phyloP scores from a whole-genome alignment of 64 coral and sea anemone genomes.

The Astreopora myriophthalma region DNA sequence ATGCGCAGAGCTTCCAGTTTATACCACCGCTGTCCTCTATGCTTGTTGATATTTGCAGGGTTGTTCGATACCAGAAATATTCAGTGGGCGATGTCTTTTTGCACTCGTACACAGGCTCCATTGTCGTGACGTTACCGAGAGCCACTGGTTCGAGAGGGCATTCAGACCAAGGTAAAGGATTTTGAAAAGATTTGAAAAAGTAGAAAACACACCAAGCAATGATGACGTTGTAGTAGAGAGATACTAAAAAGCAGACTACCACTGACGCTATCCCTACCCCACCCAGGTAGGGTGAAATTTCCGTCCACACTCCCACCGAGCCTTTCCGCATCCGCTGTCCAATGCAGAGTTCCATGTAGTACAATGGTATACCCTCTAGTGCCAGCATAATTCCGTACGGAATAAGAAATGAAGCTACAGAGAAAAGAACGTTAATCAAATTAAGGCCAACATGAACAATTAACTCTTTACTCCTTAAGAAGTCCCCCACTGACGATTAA shows the following conservation, averaged over 20 bases:
- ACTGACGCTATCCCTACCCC: slow-evolving; percentile 91
- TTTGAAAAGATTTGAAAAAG: slow-evolving; percentile 96
- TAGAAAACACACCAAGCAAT: slow-evolving; percentile 99
- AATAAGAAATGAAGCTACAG: slow-evolving; percentile 89
- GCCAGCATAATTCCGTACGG: slow-evolving; percentile 99
- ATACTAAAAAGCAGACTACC: slow-evolving; percentile 95
- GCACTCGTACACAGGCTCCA: slow-evolving; percentile 71
- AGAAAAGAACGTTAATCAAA: background rate
- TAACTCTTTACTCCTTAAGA: too few relatives aligned
- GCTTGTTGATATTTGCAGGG: slow-evolving; percentile 67
- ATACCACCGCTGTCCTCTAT: slow-evolving; percentile 88
- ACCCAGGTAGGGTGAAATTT: slow-evolving; percentile 96
- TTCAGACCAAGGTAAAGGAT: slow-evolving; percentile 89
- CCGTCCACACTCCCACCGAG: slow-evolving; percentile 96
- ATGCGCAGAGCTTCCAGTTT: slow-evolving; percentile 92
- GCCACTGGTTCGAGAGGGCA: slow-evolving; percentile 71
- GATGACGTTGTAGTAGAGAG: slow-evolving; percentile 95
- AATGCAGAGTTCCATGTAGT: slow-evolving; percentile 99
- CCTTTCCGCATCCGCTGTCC: slow-evolving; percentile 99
- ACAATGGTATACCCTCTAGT: slow-evolving; percentile 91
- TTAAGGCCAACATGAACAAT: too few relatives aligned
- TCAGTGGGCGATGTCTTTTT: slow-evolving; percentile 61
- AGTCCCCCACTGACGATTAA: too few relatives aligned
- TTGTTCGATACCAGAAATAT: slow-evolving; percentile 98
- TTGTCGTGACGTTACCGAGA: slow-evolving; percentile 70